phyloP scores from a whole-genome alignment of 2,113 vertebrate species.

The Siphamia tubifer region DNA sequence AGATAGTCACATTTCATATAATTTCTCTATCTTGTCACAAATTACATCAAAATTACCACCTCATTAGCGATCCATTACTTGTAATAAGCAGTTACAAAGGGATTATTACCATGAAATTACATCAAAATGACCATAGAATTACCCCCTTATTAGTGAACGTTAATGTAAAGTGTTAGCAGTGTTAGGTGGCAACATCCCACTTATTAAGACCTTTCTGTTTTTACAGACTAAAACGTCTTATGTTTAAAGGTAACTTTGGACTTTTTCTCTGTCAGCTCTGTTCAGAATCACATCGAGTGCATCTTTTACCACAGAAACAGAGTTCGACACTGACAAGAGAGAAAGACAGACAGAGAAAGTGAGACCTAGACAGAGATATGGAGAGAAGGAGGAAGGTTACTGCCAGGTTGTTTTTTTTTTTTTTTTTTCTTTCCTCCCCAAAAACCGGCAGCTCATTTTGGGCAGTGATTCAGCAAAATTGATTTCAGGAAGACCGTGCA shows the following conservation, averaged over 20 bases:
- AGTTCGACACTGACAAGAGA: neutral
- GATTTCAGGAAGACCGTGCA: slow-evolving; percentile 53
- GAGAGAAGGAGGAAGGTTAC: slow-evolving; percentile 31
- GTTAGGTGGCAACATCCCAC: neutral
- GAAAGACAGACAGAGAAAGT: neutral
- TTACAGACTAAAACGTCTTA: neutral
- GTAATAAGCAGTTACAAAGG: too few relatives aligned
- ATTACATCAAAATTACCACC: too few relatives aligned
- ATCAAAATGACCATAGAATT: too few relatives aligned
- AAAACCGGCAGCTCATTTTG: slow-evolving; percentile 69
- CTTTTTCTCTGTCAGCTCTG: slow-evolving; percentile 6
- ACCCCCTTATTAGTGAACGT: too few relatives aligned
- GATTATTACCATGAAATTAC: too few relatives aligned
- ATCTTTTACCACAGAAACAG: slow-evolving; percentile 49
- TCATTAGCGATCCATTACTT: too few relatives aligned
- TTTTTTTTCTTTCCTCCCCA: slow-evolving; percentile 12
- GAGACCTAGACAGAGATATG: slow-evolving; percentile 12
- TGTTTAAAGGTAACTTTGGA: slow-evolving; percentile 7
- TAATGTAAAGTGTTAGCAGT: too few relatives aligned
- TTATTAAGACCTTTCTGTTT: neutral
- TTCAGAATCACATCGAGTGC: slow-evolving; percentile 28
- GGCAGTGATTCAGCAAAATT: slow-evolving; percentile 78
- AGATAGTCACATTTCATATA: too few relatives aligned
- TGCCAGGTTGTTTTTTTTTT: too few relatives aligned
- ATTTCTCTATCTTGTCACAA: too few relatives aligned